A percentile compares a stretch with the other conserved stretches of the same genome.
These are phyloP conservation scores for Napeogenes sylphis DNA, from an alignment of 2,888 invertebrate genomes.

Conservation along the genomic window DNA sequence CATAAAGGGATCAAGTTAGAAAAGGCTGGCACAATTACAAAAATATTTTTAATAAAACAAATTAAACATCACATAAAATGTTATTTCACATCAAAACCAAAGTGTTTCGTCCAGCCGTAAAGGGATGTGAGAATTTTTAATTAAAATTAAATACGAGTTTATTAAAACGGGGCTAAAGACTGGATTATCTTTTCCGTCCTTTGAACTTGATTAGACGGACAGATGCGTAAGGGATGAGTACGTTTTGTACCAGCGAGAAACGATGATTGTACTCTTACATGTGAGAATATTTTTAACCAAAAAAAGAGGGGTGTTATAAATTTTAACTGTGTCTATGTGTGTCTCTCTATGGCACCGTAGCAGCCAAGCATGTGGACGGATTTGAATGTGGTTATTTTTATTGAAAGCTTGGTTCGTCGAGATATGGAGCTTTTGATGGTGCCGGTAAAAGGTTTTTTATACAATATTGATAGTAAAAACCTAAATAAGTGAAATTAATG, in stretches of 20 bases:
- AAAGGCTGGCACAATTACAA: background rate
- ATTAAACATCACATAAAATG: background rate
- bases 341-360: too few relatives aligned
- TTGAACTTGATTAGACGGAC: slow-evolving; percentile 16
- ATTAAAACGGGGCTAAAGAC: slow-evolving; percentile 18
- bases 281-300: background rate
- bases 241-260: background rate
- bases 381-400: too few relatives aligned
- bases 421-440: too few relatives aligned
- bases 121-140: slow-evolving; percentile 43
- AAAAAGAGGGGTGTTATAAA: too few relatives aligned
- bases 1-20: too few relatives aligned
- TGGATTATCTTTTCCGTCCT: slow-evolving; percentile 20
- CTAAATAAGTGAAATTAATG: too few relatives aligned
- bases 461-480: too few relatives aligned
- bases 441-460: too few relatives aligned
- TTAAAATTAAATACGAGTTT: slow-evolving; percentile 36
- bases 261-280: background rate
- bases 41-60: background rate
- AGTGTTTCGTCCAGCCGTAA: slow-evolving; percentile 20
- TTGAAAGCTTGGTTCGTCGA: too few relatives aligned
- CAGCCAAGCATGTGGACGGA: too few relatives aligned
- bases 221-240: background rate
- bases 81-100: slow-evolving; percentile 7
- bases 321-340: too few relatives aligned